These are phyloP conservation scores for western clawed frog (Xenopus tropicalis) DNA, from an alignment of 2,113 vertebrate genomes.

Conservation along the genomic window UCB_Xtro_10.0 CM004445.2:98356001-98356500, in stretches of 20 bases:
- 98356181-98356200: constrained; percentile 18
- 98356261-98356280: constrained; percentile 14
- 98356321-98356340: too few relatives aligned
- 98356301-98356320: neutral
- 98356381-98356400: too few relatives aligned
- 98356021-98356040: neutral
- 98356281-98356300: constrained; percentile 13
- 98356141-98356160: constrained; percentile 9
- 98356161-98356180: constrained; percentile 26
- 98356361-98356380: too few relatives aligned
- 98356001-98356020: neutral
- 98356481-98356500: too few relatives aligned
- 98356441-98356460: too few relatives aligned
- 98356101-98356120: neutral
- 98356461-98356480: too few relatives aligned
- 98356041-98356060: neutral
- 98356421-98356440: too few relatives aligned
- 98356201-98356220: constrained; percentile 22
- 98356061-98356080: neutral
- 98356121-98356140: neutral
- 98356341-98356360: too few relatives aligned
- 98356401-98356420: too few relatives aligned
- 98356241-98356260: constrained; percentile 38
- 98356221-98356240: constrained; percentile 19
- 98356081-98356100: neutral